These are phyloP conservation scores for Rhinoderma darwinii DNA, from an alignment of 2,113 vertebrate species.

Conservation along the genomic window DNA sequence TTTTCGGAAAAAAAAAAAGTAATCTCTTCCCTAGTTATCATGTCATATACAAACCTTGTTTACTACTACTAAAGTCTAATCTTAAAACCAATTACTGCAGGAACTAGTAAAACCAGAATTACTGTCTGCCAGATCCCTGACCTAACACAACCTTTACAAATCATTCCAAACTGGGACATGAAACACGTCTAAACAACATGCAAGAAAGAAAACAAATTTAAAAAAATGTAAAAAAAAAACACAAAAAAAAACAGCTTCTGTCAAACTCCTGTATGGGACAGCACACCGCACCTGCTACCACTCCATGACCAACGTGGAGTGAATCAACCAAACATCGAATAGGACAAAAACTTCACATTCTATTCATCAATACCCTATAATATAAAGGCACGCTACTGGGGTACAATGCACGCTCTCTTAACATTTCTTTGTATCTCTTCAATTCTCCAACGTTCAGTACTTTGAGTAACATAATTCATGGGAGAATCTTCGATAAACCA, in stretches of 20 bases:
- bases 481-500: neutral
- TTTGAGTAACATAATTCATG: neutral
- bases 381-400: neutral
- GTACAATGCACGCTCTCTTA: neutral
- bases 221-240: neutral
- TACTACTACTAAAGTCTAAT: neutral
- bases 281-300: neutral
- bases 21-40: neutral
- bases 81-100: neutral
- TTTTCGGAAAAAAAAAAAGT: neutral
- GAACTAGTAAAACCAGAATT: slow-evolving; percentile 8
- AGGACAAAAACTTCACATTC: neutral
- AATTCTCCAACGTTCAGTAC: neutral
- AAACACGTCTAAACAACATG: too few relatives aligned
- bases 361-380: neutral
- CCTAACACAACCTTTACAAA: slow-evolving; percentile 27
- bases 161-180: neutral
- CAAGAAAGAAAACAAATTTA: neutral
- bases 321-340: neutral
- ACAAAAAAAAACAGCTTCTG: neutral
- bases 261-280: neutral
- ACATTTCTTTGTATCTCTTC: neutral
- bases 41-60: neutral
- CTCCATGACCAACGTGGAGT: neutral
- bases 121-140: slow-evolving; percentile 20